Base-by-base conservation (phyloP, 1,140 invertebrate genomes). In the Platyscapa corneri region DNA sequence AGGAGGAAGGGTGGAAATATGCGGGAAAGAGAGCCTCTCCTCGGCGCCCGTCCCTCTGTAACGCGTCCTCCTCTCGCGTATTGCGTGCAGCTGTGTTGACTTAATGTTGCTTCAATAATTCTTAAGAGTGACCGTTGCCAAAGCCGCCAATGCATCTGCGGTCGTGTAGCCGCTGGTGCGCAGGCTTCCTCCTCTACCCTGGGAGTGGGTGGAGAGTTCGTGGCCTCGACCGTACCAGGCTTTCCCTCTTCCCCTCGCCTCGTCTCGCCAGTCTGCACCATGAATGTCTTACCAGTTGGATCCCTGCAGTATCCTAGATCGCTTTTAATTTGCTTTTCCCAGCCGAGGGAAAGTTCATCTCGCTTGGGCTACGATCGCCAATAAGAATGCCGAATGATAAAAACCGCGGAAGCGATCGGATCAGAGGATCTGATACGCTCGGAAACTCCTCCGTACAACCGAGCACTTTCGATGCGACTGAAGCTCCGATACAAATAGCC, bases 71-170 rank as follows among this genome's bases (percentile, higher is more conserved):
- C n/a, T n/a, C n/a, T n/a, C n/a, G n/a, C 16, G 30, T 34, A 49
- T 34, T 77, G 49, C 18, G 30, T 56, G 27, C 75, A 56, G 81
- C 60, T 87, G 79, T 72, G 86, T 89, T 89, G 85, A 87, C 87
- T 88, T 37, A 60, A n/a, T n/a, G n/a, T n/a, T n/a, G 81, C 84
- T 86, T 89, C 83, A 90, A 90, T 90, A 90, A 90, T 90, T 90
- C 86, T 90, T 53, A 27, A 86, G 85, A 72, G 84, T 85, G 86
- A 86, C 85, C 72, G 74, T 77, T 83, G 83, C 78, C 82, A 83
- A 79, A 79, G 74, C 37, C 83, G 76, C 74, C 87, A 86, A 86
- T 86, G 87, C 65, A 84, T 88, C 87, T 88, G 87, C 80, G 87
- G 88, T 89, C 65, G 20, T 23, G 42, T 53, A 34, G 5, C 49